These are phyloP conservation scores for Rhincodon typus DNA, from an alignment of 2,797 vertebrate genomes.

Conservation along the genomic window DNA sequence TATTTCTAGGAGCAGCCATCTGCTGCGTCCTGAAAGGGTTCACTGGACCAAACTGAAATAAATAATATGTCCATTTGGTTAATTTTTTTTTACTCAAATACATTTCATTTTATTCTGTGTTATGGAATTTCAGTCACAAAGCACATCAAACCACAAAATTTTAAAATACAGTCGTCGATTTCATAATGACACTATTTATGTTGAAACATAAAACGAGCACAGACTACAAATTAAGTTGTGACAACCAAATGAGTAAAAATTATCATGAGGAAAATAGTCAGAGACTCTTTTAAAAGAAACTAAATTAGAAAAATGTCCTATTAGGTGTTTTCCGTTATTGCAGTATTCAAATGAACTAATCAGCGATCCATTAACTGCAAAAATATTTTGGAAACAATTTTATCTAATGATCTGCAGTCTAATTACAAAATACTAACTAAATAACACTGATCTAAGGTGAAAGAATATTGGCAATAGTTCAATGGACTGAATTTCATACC, in stretches of 20 bases:
- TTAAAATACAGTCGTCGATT: background rate
- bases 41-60: slow-evolving; percentile 79
- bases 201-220: background rate
- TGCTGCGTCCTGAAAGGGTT: slow-evolving; percentile 90
- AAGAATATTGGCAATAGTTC: background rate
- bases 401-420: background rate
- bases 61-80: background rate
- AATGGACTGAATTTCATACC: background rate
- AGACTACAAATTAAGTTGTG: background rate
- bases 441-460: background rate
- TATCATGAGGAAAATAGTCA: too few species aligned
- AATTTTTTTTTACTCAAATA: background rate
- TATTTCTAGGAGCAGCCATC: slow-evolving; percentile 96
- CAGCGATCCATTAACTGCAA: background rate
- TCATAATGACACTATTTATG: background rate
- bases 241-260: background rate
- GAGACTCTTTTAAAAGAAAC: background rate
- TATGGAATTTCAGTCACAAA: background rate
- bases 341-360: background rate
- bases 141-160: background rate
- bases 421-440: background rate
- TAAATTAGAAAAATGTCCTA: background rate
- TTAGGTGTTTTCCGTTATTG: background rate
- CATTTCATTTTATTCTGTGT: background rate
- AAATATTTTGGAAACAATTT: background rate